A percentile compares a stretch with the other conserved stretches of the same genome.
Conservation (phyloP, 2,888 invertebrate genomes). For the Coleophora deauratella region DNA sequence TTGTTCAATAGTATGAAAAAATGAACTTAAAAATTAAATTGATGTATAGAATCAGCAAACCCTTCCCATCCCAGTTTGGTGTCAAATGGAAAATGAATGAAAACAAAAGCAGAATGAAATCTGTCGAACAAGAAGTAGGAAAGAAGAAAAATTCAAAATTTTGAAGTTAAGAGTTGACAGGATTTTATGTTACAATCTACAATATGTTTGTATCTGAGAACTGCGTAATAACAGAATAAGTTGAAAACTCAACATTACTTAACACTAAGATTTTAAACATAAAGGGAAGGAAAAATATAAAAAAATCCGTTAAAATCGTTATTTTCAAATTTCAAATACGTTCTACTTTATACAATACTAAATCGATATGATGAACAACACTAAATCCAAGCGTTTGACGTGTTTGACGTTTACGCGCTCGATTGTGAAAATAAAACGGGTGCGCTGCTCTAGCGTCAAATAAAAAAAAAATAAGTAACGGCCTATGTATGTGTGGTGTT, state of each 20-base stretch:
- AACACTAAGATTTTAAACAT: too few species aligned
- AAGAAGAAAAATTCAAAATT: constrained; percentile 20
- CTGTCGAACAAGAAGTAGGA: constrained; percentile 17
- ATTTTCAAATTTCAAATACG: too few species aligned
- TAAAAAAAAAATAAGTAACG: constrained; percentile 24
- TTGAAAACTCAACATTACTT: too few species aligned
- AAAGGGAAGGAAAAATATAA: too few species aligned
- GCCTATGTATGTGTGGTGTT: constrained; percentile 52
- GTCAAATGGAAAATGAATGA: constrained; percentile 33
- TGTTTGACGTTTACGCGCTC: constrained; percentile 2
- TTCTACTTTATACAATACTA: too few species aligned
- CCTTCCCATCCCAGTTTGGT: constrained; percentile 35
- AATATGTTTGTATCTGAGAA: too few species aligned
- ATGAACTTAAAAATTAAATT: constrained; percentile 13
- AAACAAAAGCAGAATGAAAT: constrained; percentile 25
- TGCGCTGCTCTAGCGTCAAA: constrained; percentile 7
- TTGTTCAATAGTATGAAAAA: constrained; percentile 18
- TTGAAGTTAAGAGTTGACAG: constrained; percentile 9
- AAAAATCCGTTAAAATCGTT: too few species aligned
- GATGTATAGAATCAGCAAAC: constrained; percentile 34
- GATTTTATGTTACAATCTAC: background rate
- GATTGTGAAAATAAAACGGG: constrained; percentile 14
- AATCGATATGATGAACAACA: constrained; percentile 14
- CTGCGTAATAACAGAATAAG: too few species aligned
- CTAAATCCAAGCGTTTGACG: constrained; percentile 8